Evolutionary conservation across 2,797 vertebrate genomes (phyloP).

Genomic region (Poecile montanus): DNA sequence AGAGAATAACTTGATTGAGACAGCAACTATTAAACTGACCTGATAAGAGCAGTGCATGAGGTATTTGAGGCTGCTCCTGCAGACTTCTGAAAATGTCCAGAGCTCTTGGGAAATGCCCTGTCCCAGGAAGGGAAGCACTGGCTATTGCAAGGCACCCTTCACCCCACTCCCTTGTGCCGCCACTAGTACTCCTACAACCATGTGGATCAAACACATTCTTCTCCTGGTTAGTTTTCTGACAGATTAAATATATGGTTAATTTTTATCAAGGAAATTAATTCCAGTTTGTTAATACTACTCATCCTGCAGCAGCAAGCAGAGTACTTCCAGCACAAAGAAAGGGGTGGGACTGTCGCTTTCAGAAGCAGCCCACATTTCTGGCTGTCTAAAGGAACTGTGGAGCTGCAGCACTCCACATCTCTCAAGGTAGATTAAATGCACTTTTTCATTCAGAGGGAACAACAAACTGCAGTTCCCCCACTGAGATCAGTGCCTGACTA

Average conservation of each 20-base stretch:
- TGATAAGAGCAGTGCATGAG: not conserved
- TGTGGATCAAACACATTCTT: not conserved
- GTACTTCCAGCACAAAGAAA: not conserved
- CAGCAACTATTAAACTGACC: not conserved
- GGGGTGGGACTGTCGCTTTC: not conserved
- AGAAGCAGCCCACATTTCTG: not conserved
- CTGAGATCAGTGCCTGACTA: constrained; percentile 22
- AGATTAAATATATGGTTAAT: not conserved
- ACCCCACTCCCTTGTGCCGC: not conserved
- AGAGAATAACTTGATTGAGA: not conserved
- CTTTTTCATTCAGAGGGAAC: not conserved
- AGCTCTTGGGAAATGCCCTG: not conserved
- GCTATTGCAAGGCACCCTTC: not conserved
- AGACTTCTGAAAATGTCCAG: not conserved
- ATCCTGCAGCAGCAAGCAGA: not conserved
- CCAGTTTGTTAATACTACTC: not conserved
- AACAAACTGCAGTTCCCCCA: not conserved
- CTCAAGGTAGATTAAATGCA: constrained; percentile 31
- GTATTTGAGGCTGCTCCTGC: not conserved
- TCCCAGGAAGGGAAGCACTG: fast-evolving
- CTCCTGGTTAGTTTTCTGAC: not conserved
- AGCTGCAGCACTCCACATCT: not conserved
- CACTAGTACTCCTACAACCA: not conserved
- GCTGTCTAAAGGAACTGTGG: not conserved
- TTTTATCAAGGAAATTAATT: not conserved